Evolutionary conservation across 2,113 vertebrate genomes (phyloP).

Genomic region (Ciconia boyciana): DNA sequence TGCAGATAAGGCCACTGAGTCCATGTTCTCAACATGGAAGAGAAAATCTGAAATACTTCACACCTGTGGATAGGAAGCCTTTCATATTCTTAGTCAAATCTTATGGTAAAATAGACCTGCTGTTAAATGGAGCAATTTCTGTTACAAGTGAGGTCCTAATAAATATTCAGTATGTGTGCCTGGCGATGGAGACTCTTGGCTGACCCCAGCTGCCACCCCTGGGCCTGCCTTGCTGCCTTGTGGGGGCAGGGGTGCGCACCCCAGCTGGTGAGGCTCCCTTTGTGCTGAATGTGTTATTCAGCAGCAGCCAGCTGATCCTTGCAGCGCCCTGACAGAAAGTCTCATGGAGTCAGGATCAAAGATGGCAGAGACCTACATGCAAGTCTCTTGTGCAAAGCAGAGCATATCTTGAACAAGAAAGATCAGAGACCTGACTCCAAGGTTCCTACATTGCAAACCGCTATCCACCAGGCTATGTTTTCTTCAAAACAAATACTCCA

Average conservation of each 20-base stretch:
- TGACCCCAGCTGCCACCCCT: fast-evolving
- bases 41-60: neutral
- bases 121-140: neutral
- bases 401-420: neutral
- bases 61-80: neutral
- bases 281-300: fast-evolving
- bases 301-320: fast-evolving
- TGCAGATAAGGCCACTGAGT: neutral
- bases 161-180: neutral
- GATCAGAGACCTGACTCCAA: neutral
- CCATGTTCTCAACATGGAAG: neutral
- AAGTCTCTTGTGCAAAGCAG: neutral
- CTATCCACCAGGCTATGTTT: neutral
- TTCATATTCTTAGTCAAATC: neutral
- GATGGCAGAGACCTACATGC: neutral
- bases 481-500: neutral
- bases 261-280: neutral
- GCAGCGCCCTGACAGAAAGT: fast-evolving
- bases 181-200: neutral
- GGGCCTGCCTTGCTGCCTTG: neutral
- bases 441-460: neutral
- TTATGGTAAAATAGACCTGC: neutral
- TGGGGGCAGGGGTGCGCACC: fast-evolving
- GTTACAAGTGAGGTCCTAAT: neutral
- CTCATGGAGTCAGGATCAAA: neutral